Percentiles rank a stretch among this genome's conserved stretches.
These are phyloP conservation scores for Tethea ocularis DNA, from an alignment of 2,888 invertebrate species.

Conservation along the genomic window DNA sequence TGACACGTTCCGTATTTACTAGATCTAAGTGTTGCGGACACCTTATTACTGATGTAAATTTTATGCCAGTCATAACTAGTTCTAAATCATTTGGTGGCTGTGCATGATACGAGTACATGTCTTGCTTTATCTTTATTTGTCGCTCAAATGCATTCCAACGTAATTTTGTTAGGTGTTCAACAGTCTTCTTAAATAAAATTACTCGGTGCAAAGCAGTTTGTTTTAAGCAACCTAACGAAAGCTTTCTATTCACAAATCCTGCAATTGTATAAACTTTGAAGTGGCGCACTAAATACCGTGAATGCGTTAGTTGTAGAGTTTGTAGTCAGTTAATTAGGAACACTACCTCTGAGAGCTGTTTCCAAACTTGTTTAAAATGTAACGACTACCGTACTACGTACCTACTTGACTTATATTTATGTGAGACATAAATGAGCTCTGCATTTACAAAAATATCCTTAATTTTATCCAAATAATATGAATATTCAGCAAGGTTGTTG, in stretches of 20 bases:
- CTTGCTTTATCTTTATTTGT: background rate
- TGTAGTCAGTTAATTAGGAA: constrained; percentile 35
- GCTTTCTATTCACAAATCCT: constrained; percentile 30
- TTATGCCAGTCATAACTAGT: constrained; percentile 20
- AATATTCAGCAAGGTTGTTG: no score
- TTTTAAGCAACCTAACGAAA: constrained; percentile 12
- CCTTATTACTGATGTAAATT: constrained; percentile 36
- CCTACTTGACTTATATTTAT: background rate
- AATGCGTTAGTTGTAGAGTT: constrained; percentile 23
- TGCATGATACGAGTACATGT: background rate
- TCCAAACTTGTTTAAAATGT: constrained; percentile 29
- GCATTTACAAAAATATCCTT: no score
- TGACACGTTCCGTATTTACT: constrained; percentile 30
- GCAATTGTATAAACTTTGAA: constrained; percentile 32
- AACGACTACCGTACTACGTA: background rate
- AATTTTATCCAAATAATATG: no score
- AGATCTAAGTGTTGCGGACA: constrained; percentile 23
- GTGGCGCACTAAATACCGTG: constrained; percentile 31
- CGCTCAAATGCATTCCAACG: no score
- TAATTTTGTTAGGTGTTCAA: no score
- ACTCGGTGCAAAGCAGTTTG: background rate
- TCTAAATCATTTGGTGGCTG: background rate
- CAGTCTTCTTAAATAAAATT: no score
- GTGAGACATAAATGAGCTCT: no score
- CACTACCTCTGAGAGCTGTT: constrained; percentile 20